phyloP scores from a whole-genome alignment of 2,888 invertebrate species.

The Nasonovia ribisnigri region DNA sequence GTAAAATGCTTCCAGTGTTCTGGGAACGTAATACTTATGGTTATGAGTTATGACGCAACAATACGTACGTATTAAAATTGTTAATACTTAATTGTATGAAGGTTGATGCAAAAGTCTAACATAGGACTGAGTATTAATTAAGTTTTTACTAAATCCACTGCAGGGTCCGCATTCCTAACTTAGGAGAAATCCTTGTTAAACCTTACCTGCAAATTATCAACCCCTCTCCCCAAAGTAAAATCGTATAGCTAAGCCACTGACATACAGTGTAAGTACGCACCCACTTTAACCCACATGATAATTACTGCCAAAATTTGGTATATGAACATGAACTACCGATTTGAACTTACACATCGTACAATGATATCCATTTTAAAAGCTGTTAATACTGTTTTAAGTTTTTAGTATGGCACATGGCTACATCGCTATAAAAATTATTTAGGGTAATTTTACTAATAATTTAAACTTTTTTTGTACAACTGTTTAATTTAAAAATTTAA shows the following conservation, averaged over 20 bases:
- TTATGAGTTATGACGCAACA: neutral
- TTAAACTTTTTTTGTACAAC: neutral
- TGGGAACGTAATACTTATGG: neutral
- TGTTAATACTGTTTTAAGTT: neutral
- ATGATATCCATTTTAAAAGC: neutral
- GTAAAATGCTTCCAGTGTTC: neutral
- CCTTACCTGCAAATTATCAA: neutral
- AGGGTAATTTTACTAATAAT: no score
- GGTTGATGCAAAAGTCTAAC: neutral
- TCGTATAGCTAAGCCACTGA: neutral
- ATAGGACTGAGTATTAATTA: neutral
- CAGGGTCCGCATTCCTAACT: neutral
- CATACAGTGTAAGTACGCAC: neutral
- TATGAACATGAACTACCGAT: neutral
- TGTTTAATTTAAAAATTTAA: neutral
- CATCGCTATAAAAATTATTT: no score
- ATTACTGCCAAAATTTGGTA: neutral
- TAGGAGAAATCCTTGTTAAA: neutral
- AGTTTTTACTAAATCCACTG: neutral
- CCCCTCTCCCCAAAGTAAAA: neutral
- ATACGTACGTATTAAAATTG: neutral
- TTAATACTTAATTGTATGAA: neutral
- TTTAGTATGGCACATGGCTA: neutral
- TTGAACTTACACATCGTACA: neutral
- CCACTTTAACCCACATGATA: neutral